phyloP scores from a whole-genome alignment of 1,140 invertebrate species.

The Arion vulgaris region DNA sequence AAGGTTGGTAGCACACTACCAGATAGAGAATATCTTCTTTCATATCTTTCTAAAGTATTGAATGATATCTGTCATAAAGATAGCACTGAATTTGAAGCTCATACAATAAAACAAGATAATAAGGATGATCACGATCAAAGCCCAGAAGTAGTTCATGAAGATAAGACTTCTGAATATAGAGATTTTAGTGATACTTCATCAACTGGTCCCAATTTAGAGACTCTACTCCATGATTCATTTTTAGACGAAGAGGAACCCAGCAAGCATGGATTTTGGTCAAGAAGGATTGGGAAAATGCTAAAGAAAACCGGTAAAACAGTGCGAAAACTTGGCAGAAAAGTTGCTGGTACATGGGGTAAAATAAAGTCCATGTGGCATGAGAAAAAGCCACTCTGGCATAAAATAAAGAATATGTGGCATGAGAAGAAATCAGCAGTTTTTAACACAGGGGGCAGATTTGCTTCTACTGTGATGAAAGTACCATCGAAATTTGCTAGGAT shows the following conservation, averaged over 20 bases:
- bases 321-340: constrained; percentile 10
- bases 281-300: constrained; percentile 11
- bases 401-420: constrained; percentile 18
- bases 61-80: constrained; percentile 4
- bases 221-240: too few species aligned
- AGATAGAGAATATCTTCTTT: neutral
- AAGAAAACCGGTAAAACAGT: constrained; percentile 26
- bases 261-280: constrained; percentile 5
- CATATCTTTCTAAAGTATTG: constrained; percentile 4
- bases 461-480: neutral
- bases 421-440: constrained; percentile 16
- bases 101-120: neutral
- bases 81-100: neutral
- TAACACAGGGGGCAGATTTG: neutral
- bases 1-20: neutral
- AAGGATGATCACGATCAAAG: neutral
- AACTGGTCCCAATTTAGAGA: neutral
- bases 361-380: constrained; percentile 16
- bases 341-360: constrained; percentile 2
- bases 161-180: neutral
- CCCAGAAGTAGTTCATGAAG: neutral
- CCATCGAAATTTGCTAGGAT: neutral
- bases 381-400: neutral
- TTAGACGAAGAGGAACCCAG: neutral
- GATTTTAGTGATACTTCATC: neutral